phyloP scores from a whole-genome alignment of 1,140 invertebrate genomes.

The Notospermus geniculatus region DNA sequence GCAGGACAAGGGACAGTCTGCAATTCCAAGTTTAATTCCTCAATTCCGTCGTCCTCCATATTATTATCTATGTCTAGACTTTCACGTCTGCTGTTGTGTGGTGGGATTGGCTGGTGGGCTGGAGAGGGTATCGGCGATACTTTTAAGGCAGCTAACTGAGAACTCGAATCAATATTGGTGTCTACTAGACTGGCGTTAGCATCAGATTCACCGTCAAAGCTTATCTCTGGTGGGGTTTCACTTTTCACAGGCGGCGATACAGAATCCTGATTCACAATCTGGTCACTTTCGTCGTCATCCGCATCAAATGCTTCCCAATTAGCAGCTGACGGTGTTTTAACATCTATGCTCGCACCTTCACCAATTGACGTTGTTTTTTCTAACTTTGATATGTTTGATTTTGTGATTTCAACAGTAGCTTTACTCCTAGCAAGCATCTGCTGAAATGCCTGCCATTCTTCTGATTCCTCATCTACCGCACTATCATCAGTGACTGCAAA shows the following conservation, averaged over 20 bases:
- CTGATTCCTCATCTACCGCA: slow-evolving; percentile 43
- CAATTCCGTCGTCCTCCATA: too few relatives aligned
- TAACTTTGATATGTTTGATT: slow-evolving; percentile 49
- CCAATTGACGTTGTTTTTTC: slow-evolving; percentile 9
- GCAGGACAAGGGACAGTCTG: too few relatives aligned
- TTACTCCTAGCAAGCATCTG: slow-evolving; percentile 56
- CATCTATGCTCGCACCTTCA: background rate
- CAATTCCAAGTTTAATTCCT: too few relatives aligned
- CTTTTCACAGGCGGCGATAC: too few relatives aligned
- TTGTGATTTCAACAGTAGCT: slow-evolving; percentile 50
- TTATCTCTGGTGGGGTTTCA: background rate
- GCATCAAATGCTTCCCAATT: slow-evolving; percentile 5
- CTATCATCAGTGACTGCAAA: slow-evolving; percentile 14
- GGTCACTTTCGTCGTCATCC: background rate
- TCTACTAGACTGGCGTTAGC: background rate
- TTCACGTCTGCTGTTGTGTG: slow-evolving; percentile 17
- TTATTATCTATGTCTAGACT: slow-evolving; percentile 19
- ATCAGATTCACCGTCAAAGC: background rate
- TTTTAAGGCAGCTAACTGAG: background rate
- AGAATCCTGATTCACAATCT: too few relatives aligned
- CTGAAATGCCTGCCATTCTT: slow-evolving; percentile 57
- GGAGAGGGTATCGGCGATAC: slow-evolving; percentile 20
- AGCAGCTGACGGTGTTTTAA: background rate
- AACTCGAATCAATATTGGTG: slow-evolving; percentile 21
- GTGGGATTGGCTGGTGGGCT: slow-evolving; percentile 19